Evolutionary conservation across 2,888 invertebrate genomes (phyloP), one percentile per base, ranked within the genome.

Genomic region (Oscheius sp.): DNA sequence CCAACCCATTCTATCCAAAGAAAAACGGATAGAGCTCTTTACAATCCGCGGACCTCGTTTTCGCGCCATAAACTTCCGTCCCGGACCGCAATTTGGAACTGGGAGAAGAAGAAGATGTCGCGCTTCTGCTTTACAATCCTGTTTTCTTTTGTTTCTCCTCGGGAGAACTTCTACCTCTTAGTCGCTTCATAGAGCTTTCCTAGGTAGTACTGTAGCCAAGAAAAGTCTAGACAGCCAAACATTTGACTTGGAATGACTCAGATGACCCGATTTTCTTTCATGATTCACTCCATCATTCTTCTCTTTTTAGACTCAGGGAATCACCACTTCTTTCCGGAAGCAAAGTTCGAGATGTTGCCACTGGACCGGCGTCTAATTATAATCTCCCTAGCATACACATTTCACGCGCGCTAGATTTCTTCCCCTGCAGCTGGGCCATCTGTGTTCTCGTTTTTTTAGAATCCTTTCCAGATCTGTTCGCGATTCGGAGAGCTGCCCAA

Each of bases 401-500:
- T n/a, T n/a, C n/a, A n/a, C n/a, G n/a, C n/a, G n/a, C n/a, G n/a
- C n/a, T n/a, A n/a, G n/a, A n/a, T n/a, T n/a, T n/a, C n/a, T n/a
- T 37, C 37, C 37, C 15, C 15, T 10, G 8, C 37, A 37, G 8
- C 37, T 37, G 37, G 37, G 8, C 37, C 37, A 37, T 8, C 37
- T 37, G 37, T 37, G 15, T 8, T 37, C 37, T 37, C 15, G 8
- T 37, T 37, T 15, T 37, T 37, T 37, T n/a, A 39, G 2, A 8
- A 2, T 31, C 17, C 2, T 39, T 70, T 70, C 57, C 57, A 70
- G 70, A 34, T 70, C 25, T 70, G 66, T 57, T 39, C 70, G 27
- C 65, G 66, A 4, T 57, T 70, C 46, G 39, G 66, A 25, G 61
- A 61, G 20, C 52, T 66, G 12, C 70, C 50, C 10, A 20, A 42